Evolutionary conservation across 2,797 vertebrate genomes (phyloP), one percentile per base, ranked within the genome.

Genomic region (Pipistrellus pygmaeus): DNA sequence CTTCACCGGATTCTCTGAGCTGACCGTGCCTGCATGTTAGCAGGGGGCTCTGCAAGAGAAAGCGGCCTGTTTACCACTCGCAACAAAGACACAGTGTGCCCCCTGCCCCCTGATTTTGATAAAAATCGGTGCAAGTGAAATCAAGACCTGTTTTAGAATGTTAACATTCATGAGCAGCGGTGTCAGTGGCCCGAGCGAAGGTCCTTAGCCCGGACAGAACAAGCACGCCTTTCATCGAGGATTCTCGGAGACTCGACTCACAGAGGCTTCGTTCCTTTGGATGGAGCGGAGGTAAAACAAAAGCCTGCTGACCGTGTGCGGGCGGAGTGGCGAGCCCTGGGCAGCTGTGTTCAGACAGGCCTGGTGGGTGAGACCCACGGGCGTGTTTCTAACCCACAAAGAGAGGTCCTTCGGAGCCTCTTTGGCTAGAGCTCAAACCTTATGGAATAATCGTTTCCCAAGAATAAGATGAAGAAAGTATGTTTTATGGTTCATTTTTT

Each of bases 111-210:
- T 85, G 85, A 95, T 97, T 97, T 96, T 96, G 96, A 97, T 95
- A 97, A 96, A 96, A 96, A 96, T 96, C 91, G 78, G 90, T 77
- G 62, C 68, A 94, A 97, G 97, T 95, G 95, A 96, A 97, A 98
- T 85, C 93, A 97, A 95, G 96, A 97, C 23, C 96, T 85, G 57
- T 94, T 98, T 97, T 82, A 94, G 85, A 95, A 85, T 27, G 93
- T 95, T 84, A 69, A 91, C 95, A 95, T 90, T 86, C 97, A 93
- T 88, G 64, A 68, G 55, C 90, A 95, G 92, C 71, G 48, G n/a
- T 44, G 30, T 96, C 97, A 96, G 41, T 94, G 96, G 92, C 97
- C 98, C 96, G 87, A 83, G 73, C 41, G 90, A 91, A 96, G 95
- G 73, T 96, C 84, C 95, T 94, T 88, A 90, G 96, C 93, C 93